A percentile compares a stretch with the other conserved stretches of the same genome.
phyloP scores from a whole-genome alignment of 1,140 invertebrate genomes.

The Tetranychus urticae region DNA sequence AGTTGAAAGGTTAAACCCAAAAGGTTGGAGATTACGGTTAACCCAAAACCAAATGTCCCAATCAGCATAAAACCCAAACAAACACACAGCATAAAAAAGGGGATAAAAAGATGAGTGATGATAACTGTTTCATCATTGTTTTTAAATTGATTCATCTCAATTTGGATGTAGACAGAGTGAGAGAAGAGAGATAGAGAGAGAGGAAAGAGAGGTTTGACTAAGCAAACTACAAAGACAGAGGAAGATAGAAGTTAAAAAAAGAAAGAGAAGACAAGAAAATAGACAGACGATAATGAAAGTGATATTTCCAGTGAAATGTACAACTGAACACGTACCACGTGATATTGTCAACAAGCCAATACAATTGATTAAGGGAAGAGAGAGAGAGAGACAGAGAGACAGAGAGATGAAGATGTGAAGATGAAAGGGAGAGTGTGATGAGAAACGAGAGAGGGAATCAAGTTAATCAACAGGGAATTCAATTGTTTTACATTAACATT shows the following conservation, averaged over 20 bases:
- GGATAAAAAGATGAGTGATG: too few species aligned
- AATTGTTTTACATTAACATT: not conserved
- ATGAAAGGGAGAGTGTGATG: not conserved
- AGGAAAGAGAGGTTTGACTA: not conserved
- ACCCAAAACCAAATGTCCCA: too few species aligned
- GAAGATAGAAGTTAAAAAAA: not conserved
- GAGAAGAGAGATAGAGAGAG: not conserved
- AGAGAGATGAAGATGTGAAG: too few species aligned
- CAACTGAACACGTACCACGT: not conserved
- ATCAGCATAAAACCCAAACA: too few species aligned
- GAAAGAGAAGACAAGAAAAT: not conserved
- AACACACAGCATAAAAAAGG: too few species aligned
- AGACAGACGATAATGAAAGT: not conserved
- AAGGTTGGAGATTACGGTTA: too few species aligned
- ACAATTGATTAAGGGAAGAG: not conserved
- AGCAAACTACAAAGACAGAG: not conserved
- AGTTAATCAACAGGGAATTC: not conserved
- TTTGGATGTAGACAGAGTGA: not conserved
- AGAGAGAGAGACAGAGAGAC: not conserved
- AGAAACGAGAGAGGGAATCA: not conserved
- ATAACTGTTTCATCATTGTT: too few species aligned
- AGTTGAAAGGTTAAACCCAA: too few species aligned
- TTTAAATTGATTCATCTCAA: not conserved
- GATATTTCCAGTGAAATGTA: not conserved
- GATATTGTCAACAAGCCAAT: not conserved